Percentiles rank a stretch among this genome's conserved stretches.
These are phyloP conservation scores for Germaria angustata DNA, from an alignment of 2,888 invertebrate species.

Conservation along the genomic window DNA sequence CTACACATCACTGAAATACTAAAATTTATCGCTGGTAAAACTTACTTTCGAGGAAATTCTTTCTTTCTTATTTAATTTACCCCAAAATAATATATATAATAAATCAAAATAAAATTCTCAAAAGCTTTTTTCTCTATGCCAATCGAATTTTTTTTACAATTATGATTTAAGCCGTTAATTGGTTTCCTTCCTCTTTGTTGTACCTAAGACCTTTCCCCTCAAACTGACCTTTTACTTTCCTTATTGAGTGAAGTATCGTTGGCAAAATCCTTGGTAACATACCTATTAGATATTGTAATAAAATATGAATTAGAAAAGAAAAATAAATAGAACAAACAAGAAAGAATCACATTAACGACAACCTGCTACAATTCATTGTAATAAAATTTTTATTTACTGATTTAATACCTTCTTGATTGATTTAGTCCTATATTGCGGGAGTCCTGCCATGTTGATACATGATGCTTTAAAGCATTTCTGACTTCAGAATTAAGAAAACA, in stretches of 20 bases:
- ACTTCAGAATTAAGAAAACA: conserved; percentile 97
- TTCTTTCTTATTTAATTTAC: too few species aligned
- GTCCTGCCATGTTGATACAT: conserved; percentile 81
- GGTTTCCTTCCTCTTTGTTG: neutral
- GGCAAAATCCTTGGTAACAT: conserved; percentile 80
- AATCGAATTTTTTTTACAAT: neutral
- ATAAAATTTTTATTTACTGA: neutral
- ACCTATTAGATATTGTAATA: conserved; percentile 71
- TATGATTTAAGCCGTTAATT: neutral
- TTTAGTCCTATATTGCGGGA: conserved; percentile 78
- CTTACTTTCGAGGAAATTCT: too few species aligned
- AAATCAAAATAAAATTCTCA: too few species aligned
- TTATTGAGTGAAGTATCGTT: conserved; percentile 92
- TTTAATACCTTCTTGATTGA: conserved; percentile 77
- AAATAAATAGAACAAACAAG: neutral
- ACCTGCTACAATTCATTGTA: neutral
- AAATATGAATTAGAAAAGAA: conserved; percentile 41
- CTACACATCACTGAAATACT: too few species aligned
- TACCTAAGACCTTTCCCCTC: neutral
- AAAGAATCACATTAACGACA: neutral
- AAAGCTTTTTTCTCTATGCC: too few species aligned
- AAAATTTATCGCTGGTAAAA: too few species aligned
- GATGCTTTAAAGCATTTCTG: conserved; percentile 90
- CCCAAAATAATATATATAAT: too few species aligned
- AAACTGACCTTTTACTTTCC: conserved; percentile 87